Conservation (phyloP, 1,140 invertebrate genomes). For the Aphis gossypii region DNA sequence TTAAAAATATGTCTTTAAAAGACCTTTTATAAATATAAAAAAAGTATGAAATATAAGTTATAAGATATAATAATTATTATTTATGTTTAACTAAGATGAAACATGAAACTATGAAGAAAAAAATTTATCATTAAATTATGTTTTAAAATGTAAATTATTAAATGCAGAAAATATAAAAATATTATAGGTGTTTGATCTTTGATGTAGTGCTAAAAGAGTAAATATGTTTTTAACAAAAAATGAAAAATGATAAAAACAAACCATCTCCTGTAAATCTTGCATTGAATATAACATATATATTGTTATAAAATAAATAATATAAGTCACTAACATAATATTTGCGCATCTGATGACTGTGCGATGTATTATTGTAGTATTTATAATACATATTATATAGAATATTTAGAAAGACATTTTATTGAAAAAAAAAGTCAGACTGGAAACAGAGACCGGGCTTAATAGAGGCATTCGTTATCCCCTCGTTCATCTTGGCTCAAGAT, state of each 20-base stretch:
- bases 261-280: background rate
- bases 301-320: background rate
- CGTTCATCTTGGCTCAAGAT: background rate
- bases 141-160: background rate
- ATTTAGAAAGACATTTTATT: slow-evolving; percentile 14
- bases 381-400: background rate
- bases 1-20: background rate
- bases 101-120: background rate
- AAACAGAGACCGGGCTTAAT: background rate
- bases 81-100: background rate
- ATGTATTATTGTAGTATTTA: background rate
- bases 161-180: background rate
- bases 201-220: background rate
- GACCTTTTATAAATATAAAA: background rate
- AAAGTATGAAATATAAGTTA: background rate
- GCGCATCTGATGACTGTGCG: background rate
- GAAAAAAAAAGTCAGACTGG: background rate
- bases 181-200: background rate
- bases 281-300: background rate
- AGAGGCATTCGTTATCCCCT: slow-evolving; percentile 5
- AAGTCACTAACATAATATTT: slow-evolving; percentile 1
- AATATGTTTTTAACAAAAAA: slow-evolving; percentile 1
- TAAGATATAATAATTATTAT: background rate
- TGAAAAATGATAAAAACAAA: background rate
- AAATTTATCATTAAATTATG: background rate